phyloP scores from a whole-genome alignment of 1,140 invertebrate species.

The Drosophila nigromelanica region DNA sequence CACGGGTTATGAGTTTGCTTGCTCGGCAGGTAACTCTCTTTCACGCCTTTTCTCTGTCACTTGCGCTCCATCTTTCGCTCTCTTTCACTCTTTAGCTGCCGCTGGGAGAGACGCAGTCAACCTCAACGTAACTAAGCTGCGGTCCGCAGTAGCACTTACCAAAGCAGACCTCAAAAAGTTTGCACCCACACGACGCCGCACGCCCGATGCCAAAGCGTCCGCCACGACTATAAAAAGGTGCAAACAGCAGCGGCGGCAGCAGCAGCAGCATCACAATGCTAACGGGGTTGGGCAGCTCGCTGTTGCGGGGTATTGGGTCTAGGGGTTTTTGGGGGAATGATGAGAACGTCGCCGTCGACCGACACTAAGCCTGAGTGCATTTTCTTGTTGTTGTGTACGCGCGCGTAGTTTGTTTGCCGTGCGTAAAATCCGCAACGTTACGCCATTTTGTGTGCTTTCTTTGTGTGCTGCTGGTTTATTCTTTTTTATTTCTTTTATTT shows the following conservation, averaged over 20 bases:
- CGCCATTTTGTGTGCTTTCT: conserved; percentile 81
- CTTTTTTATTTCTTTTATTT: conserved; percentile 14
- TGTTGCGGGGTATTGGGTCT: not conserved
- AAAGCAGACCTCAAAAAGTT: conserved; percentile 80
- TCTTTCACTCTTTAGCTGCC: conserved; percentile 19
- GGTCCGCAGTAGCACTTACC: conserved; percentile 78
- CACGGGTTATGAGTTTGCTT: conserved; percentile 26
- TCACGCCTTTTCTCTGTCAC: not conserved
- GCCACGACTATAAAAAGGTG: conserved; percentile 67
- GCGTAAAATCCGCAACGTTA: conserved; percentile 82
- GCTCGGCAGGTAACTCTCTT: conserved; percentile 15
- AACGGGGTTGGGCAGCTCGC: conserved; percentile 21
- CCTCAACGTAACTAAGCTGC: conserved; percentile 78
- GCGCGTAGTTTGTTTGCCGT: conserved; percentile 81
- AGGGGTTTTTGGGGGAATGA: not conserved
- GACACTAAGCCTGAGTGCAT: conserved; percentile 82
- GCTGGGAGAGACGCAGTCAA: conserved; percentile 58
- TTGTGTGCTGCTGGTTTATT: conserved; percentile 46
- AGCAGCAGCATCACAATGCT: conserved; percentile 35
- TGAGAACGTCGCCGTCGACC: conserved; percentile 55
- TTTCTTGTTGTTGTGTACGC: conserved; percentile 82
- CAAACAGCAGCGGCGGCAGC: conserved; percentile 59
- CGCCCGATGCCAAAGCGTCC: conserved; percentile 31
- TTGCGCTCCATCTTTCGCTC: not conserved
- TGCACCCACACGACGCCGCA: conserved; percentile 63